Conservation (phyloP, 2,888 invertebrate genomes). For the Macrophya alboannulata region DNA sequence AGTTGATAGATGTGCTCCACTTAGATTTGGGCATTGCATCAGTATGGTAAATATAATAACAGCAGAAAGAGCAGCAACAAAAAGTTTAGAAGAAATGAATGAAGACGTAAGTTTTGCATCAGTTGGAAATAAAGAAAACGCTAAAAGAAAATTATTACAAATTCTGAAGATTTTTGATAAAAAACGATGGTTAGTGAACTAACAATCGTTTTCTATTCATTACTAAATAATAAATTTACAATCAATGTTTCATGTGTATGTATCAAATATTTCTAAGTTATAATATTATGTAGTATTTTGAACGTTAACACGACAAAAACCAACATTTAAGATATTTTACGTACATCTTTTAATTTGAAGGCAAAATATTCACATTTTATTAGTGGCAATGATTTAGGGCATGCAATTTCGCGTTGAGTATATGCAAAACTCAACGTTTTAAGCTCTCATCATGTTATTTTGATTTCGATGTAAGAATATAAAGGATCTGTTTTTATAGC, state of each 20-base stretch:
- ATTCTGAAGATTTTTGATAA: conserved; percentile 70
- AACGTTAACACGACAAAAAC: no score
- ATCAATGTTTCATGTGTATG: background rate
- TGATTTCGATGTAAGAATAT: background rate
- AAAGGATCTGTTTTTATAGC: background rate
- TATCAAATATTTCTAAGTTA: background rate
- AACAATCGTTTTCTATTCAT: conserved; percentile 26
- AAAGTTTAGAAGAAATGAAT: conserved; percentile 68
- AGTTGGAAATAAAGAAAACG: conserved; percentile 68
- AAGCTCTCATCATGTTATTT: background rate
- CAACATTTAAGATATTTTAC: background rate
- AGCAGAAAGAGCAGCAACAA: conserved; percentile 67
- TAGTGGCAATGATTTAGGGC: background rate
- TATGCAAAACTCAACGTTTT: no score
- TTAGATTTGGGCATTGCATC: conserved; percentile 73
- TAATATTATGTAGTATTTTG: background rate
- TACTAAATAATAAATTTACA: background rate
- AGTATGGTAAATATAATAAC: conserved; percentile 78
- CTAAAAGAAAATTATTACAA: conserved; percentile 72
- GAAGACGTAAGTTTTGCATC: conserved; percentile 68
- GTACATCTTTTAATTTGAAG: background rate
- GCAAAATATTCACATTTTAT: conserved; percentile 11
- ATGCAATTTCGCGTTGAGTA: no score
- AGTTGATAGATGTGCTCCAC: conserved; percentile 70
- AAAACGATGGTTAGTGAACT: conserved; percentile 72